Evolutionary conservation across 2,113 vertebrate genomes (phyloP).

Genomic region (Dendropsophus ebraccatus): DNA sequence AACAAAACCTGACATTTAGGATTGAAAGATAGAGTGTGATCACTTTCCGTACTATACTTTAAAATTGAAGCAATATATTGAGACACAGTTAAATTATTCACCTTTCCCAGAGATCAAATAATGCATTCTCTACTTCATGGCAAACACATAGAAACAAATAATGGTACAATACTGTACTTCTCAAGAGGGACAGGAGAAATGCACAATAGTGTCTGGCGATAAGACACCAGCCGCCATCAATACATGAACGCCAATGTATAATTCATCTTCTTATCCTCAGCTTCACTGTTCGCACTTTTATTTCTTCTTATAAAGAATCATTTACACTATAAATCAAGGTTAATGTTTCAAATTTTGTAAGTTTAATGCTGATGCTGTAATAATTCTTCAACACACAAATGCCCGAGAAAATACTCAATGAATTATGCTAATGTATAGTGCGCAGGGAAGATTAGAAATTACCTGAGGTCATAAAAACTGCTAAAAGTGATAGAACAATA

Average conservation of each 20-base stretch:
- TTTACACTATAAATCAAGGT: not conserved
- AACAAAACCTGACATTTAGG: slow-evolving; percentile 48
- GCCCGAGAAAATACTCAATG: not conserved
- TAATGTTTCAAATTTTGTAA: not conserved
- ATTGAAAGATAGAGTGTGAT: slow-evolving; percentile 40
- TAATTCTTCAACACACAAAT: not conserved
- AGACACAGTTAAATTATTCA: slow-evolving; percentile 45
- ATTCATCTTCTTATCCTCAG: not conserved
- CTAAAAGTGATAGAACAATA: not conserved
- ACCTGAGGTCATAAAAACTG: not conserved
- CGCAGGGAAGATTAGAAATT: not conserved
- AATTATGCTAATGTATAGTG: no score
- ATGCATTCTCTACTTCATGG: not conserved
- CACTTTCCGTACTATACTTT: slow-evolving; percentile 38
- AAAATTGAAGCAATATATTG: slow-evolving; percentile 33
- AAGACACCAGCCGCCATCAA: not conserved
- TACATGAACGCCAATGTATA: not conserved
- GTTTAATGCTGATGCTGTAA: not conserved
- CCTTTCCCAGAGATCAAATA: slow-evolving; percentile 40
- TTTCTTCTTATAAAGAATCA: not conserved
- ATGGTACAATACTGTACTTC: not conserved
- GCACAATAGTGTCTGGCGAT: not conserved
- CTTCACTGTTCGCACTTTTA: not conserved
- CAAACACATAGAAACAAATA: not conserved
- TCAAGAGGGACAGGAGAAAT: not conserved